phyloP scores from a whole-genome alignment of 2,888 invertebrate genomes.

The Napeogenes sylphis region DNA sequence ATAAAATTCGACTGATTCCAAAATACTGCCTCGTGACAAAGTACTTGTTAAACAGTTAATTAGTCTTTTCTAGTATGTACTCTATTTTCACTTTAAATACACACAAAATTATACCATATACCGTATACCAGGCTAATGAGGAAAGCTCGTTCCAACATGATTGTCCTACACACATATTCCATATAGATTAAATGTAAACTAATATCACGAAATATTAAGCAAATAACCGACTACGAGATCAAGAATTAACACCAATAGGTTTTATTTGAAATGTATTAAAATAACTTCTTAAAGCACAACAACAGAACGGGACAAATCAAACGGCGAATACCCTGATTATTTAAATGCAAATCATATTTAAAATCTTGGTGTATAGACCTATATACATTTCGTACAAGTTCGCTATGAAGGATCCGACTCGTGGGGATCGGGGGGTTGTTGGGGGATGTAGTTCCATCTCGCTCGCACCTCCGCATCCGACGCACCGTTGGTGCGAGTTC shows the following conservation, averaged over 20 bases:
- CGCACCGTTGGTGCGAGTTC: conserved; percentile 34
- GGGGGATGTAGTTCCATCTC: conserved; percentile 74
- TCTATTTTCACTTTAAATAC: conserved; percentile 41
- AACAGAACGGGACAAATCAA: conserved; percentile 21
- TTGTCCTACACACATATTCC: conserved; percentile 28
- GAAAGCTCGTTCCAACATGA: conserved; percentile 70
- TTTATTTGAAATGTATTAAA: not conserved
- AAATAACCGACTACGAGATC: conserved; percentile 52
- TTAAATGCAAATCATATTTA: conserved; percentile 26
- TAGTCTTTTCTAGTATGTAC: conserved; percentile 48
- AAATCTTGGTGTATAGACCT: conserved; percentile 25
- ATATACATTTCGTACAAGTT: conserved; percentile 23
- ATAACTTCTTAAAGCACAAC: conserved; percentile 23
- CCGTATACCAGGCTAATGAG: conserved; percentile 67
- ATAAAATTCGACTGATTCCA: conserved; percentile 12
- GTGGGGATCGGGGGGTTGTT: conserved; percentile 70
- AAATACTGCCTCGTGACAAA: conserved; percentile 27
- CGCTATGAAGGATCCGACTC: conserved; percentile 63
- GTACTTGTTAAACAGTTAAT: conserved; percentile 38
- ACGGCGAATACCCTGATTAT: conserved; percentile 43
- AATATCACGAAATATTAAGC: conserved; percentile 57
- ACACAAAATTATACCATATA: conserved; percentile 29
- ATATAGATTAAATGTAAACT: conserved; percentile 40
- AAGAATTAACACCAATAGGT: conserved; percentile 26
- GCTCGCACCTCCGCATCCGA: conserved; percentile 57